Conservation (phyloP, 1,140 invertebrate genomes). For the Diachasma alloeum region DNA sequence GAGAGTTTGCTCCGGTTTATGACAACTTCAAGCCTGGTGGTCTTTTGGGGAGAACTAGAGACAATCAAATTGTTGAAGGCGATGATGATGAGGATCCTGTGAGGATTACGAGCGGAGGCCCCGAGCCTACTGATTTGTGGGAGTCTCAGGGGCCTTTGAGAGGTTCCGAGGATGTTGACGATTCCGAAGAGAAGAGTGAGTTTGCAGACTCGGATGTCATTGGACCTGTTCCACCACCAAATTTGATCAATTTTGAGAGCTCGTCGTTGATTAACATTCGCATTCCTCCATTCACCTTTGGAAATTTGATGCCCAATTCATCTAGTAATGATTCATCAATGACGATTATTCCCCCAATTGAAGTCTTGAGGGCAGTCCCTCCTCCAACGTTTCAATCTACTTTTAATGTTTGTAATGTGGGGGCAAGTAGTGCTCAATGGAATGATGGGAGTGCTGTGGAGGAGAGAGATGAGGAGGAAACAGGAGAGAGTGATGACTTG, state of each 20-base stretch:
- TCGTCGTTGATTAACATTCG: not conserved
- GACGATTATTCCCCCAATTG: conserved; percentile 56
- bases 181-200: not conserved
- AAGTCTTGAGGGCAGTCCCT: not conserved
- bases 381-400: not conserved
- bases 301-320: conserved; percentile 63
- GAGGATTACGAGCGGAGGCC: conserved; percentile 22
- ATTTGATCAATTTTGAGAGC: not conserved
- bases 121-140: conserved; percentile 35
- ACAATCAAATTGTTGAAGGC: conserved; percentile 4
- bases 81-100: conserved; percentile 29
- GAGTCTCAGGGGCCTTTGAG: not conserved
- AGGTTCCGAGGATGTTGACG: not conserved
- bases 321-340: conserved; percentile 71
- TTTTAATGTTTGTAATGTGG: not conserved
- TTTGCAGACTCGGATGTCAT: conserved; percentile 41
- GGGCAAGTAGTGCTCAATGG: not conserved
- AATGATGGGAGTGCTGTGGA: not conserved
- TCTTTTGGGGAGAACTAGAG: conserved; percentile 25
- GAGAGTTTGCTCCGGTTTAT: conserved; percentile 75
- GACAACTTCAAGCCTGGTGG: conserved; percentile 45
- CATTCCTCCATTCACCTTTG: not conserved
- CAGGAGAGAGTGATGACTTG: not conserved
- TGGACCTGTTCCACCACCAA: conserved; percentile 42
- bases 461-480: not conserved